Conservation (phyloP, 1,140 invertebrate species). For the Aradophagus sp. region DNA sequence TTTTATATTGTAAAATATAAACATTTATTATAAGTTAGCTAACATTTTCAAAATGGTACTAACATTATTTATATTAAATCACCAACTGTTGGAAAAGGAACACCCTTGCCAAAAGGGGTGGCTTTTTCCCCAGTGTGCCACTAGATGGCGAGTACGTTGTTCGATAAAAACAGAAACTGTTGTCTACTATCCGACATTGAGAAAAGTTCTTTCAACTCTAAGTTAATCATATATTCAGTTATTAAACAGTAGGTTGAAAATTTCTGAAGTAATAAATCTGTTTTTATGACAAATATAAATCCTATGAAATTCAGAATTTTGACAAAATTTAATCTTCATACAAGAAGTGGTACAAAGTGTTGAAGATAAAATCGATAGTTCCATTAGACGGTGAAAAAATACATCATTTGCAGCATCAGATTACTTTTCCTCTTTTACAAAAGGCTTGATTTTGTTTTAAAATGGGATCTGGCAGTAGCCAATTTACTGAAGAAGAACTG, state of each 20-base stretch:
- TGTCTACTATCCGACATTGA: neutral
- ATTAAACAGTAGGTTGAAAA: neutral
- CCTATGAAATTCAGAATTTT: too few species aligned
- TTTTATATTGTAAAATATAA: too few species aligned
- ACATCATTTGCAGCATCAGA: neutral
- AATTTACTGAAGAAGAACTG: conserved; percentile 90
- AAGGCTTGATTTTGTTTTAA: conserved; percentile 23
- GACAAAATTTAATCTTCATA: neutral
- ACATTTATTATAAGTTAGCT: too few species aligned
- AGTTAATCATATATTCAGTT: too few species aligned
- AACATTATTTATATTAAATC: too few species aligned
- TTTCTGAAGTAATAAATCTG: neutral
- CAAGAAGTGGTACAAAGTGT: too few species aligned
- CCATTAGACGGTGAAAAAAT: neutral
- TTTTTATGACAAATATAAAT: too few species aligned
- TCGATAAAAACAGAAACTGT: conserved; percentile 9
- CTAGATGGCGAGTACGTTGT: conserved; percentile 18
- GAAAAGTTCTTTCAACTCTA: neutral
- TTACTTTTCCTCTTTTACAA: too few species aligned
- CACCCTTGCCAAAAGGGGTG: conserved; percentile 1
- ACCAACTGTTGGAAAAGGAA: too few species aligned
- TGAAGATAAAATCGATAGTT: too few species aligned
- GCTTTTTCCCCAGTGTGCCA: neutral
- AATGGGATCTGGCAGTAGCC: conserved; percentile 87
- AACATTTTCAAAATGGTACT: too few species aligned